Percentiles rank a stretch among this genome's conserved stretches.
These are phyloP conservation scores for Drosophila formosana DNA, from an alignment of 2,888 invertebrate species.

Conservation along the genomic window DNA sequence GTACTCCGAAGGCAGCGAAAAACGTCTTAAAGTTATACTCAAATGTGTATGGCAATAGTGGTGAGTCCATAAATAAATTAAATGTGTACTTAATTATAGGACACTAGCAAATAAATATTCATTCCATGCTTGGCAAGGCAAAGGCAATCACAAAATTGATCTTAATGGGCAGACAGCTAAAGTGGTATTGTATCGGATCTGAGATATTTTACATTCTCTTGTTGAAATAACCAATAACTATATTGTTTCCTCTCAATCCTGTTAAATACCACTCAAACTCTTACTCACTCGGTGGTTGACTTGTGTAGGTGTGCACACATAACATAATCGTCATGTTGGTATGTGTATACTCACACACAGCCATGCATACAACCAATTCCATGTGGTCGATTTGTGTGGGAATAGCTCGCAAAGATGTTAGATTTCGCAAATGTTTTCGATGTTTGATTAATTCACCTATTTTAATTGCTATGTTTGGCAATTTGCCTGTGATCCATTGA, in stretches of 20 bases:
- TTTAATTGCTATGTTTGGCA: slow-evolving; percentile 35
- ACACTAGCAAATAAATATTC: no score
- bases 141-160: no score
- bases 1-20: slow-evolving; percentile 67
- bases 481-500: slow-evolving; percentile 47
- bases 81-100: neutral
- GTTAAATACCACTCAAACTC: slow-evolving; percentile 3
- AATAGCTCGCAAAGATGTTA: slow-evolving; percentile 10
- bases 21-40: slow-evolving; percentile 81
- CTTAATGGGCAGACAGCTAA: no score
- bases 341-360: neutral
- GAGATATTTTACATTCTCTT: neutral
- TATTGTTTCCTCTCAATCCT: slow-evolving; percentile 2
- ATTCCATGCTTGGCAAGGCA: no score
- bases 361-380: neutral
- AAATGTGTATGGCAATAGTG: slow-evolving; percentile 95
- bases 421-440: slow-evolving; percentile 13
- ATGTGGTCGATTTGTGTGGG: slow-evolving; percentile 7
- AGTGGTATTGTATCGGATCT: neutral
- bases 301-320: neutral
- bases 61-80: slow-evolving; percentile 86
- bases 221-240: neutral
- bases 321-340: neutral
- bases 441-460: slow-evolving; percentile 25
- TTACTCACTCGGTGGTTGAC: neutral